Conservation (phyloP, 2,888 invertebrate species). For the Tinea semifulvella region DNA sequence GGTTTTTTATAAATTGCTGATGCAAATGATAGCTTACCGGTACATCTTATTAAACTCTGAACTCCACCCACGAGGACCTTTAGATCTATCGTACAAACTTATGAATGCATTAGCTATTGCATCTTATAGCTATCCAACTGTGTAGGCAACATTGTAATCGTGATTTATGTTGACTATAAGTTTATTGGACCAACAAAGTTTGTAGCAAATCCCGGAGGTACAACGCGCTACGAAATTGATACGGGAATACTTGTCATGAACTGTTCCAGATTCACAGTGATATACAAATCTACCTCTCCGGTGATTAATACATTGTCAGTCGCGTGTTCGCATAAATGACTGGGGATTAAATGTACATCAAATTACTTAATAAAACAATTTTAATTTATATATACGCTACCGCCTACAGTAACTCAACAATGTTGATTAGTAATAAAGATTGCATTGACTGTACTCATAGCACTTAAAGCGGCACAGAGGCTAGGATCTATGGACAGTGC, state of each 20-base stretch:
- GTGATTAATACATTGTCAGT: conserved; percentile 9
- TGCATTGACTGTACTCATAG: conserved; percentile 7
- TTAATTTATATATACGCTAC: background rate
- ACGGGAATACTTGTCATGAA: conserved; percentile 11
- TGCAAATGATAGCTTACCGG: conserved; percentile 4
- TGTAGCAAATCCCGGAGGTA: conserved; percentile 22
- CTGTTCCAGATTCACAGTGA: conserved; percentile 10
- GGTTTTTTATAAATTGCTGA: conserved; percentile 2
- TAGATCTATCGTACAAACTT: background rate
- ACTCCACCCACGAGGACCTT: conserved; percentile 7
- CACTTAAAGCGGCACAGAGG: conserved; percentile 2
- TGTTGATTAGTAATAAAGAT: conserved; percentile 11
- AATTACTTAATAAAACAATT: conserved; percentile 2
- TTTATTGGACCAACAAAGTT: conserved; percentile 36
- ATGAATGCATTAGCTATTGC: background rate
- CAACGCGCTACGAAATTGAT: conserved; percentile 7
- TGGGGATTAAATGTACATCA: background rate
- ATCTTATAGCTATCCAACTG: background rate
- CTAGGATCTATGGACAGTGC: conserved; percentile 5
- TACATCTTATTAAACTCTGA: conserved; percentile 10
- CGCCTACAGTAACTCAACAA: conserved; percentile 5
- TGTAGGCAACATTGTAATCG: conserved; percentile 19
- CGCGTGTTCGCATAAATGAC: background rate
- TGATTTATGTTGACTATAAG: conserved; percentile 34
- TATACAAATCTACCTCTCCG: conserved; percentile 4